phyloP scores from a whole-genome alignment of 2,797 vertebrate species.

The Onychomys arenicola region DNA sequence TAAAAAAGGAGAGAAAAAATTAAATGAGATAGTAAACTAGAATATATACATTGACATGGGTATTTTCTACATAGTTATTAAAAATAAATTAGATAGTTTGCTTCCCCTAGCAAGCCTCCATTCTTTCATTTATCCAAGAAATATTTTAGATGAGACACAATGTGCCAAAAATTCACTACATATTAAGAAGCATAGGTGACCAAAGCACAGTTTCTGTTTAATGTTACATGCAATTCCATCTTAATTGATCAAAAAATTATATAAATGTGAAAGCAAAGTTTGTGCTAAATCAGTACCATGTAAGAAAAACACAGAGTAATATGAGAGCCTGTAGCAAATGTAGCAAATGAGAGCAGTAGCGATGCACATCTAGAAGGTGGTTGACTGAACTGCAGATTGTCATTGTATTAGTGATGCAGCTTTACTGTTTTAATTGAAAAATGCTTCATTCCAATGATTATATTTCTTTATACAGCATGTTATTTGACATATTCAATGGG shows the following conservation, averaged over 20 bases:
- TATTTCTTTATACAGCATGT: background rate
- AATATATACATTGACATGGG: background rate
- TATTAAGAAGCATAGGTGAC: background rate
- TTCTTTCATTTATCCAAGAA: constrained; percentile 57
- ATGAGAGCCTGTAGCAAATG: background rate
- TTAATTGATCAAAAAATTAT: constrained; percentile 31
- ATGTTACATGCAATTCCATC: background rate
- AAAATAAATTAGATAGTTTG: constrained; percentile 35
- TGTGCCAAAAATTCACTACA: background rate
- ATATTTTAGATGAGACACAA: background rate
- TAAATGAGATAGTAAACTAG: background rate
- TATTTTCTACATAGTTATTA: constrained; percentile 20
- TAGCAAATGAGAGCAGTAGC: background rate
- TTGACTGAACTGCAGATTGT: constrained; percentile 28
- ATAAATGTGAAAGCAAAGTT: background rate
- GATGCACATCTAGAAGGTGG: background rate
- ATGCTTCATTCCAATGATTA: constrained; percentile 3
- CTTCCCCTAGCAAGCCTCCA: background rate
- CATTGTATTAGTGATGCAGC: background rate
- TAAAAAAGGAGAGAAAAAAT: too few relatives aligned
- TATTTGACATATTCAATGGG: constrained; percentile 4
- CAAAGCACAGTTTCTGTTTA: background rate
- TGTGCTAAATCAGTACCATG: background rate
- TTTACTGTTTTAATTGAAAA: background rate
- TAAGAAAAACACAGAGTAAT: background rate